Percentiles rank a stretch among this genome's conserved stretches.
These are phyloP conservation scores for Oxyura jamaicensis DNA, from an alignment of 2,113 vertebrate species.

Conservation along the genomic window DNA sequence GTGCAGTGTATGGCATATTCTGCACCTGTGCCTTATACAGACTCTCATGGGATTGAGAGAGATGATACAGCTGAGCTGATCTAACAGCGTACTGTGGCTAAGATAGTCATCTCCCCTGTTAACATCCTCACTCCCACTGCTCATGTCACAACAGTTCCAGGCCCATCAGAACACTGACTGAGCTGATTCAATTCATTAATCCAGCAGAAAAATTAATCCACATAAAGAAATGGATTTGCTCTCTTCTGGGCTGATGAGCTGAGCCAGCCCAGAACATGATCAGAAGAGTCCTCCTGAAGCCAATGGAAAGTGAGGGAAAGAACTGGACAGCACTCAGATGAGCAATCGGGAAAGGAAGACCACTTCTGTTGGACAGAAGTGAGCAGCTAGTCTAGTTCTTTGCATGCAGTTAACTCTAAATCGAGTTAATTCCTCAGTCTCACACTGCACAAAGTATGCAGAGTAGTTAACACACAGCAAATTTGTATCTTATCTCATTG, in stretches of 20 bases:
- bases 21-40: neutral
- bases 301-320: neutral
- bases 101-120: neutral
- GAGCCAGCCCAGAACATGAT: neutral
- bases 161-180: neutral
- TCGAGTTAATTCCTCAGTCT: neutral
- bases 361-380: neutral
- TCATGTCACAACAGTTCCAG: fast-evolving
- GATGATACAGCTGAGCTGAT: neutral
- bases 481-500: neutral
- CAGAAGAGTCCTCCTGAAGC: neutral
- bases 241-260: neutral
- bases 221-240: neutral
- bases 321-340: neutral
- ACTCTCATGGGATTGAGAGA: neutral
- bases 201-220: neutral
- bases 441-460: neutral
- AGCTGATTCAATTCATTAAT: neutral
- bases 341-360: neutral
- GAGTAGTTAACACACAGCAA: neutral
- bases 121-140: neutral
- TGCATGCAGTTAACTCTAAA: neutral
- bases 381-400: neutral
- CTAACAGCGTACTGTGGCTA: neutral
- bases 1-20: neutral